phyloP scores from a whole-genome alignment of 2,888 invertebrate genomes.

The Agapetus fuscipes region DNA sequence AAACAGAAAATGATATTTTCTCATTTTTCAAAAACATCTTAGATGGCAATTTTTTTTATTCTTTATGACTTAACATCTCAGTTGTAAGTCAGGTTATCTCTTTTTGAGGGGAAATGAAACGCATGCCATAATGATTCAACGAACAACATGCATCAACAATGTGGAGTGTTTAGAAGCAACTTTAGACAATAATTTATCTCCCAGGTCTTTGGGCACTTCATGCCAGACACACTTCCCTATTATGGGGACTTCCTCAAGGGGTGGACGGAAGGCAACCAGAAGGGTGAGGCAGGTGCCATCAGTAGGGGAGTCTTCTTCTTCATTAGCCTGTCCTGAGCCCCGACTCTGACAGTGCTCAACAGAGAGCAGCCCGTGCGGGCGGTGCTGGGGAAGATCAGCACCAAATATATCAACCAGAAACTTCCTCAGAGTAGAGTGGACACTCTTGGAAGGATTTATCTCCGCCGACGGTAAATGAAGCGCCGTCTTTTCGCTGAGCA shows the following conservation, averaged over 20 bases:
- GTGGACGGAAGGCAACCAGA: slow-evolving; percentile 72
- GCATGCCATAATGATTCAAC: too few relatives aligned
- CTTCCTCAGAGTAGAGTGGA: slow-evolving; percentile 77
- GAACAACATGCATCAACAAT: slow-evolving; percentile 73
- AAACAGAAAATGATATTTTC: too few relatives aligned
- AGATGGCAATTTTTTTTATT: too few relatives aligned
- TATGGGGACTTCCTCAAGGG: slow-evolving; percentile 77
- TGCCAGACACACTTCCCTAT: slow-evolving; percentile 88
- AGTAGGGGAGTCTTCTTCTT: slow-evolving; percentile 24
- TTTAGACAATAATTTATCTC: slow-evolving; percentile 56
- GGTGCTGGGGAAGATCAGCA: slow-evolving; percentile 73
- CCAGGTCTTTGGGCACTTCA: slow-evolving; percentile 60
- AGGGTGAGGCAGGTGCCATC: slow-evolving; percentile 79
- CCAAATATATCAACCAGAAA: slow-evolving; percentile 91
- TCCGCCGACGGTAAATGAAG: slow-evolving; percentile 83
- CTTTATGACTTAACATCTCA: too few relatives aligned
- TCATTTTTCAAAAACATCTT: too few relatives aligned
- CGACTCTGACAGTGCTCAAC: slow-evolving; percentile 56
- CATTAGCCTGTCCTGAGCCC: slow-evolving; percentile 34
- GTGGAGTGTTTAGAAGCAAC: slow-evolving; percentile 67
- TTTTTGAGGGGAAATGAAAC: too few relatives aligned
- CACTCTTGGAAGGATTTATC: slow-evolving; percentile 74
- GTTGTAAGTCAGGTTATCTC: too few relatives aligned
- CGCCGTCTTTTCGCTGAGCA: slow-evolving; percentile 74
- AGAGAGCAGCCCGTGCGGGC: slow-evolving; percentile 71